Base-by-base conservation (phyloP, 2,113 vertebrate genomes). In the Oceanodroma tethys region DNA sequence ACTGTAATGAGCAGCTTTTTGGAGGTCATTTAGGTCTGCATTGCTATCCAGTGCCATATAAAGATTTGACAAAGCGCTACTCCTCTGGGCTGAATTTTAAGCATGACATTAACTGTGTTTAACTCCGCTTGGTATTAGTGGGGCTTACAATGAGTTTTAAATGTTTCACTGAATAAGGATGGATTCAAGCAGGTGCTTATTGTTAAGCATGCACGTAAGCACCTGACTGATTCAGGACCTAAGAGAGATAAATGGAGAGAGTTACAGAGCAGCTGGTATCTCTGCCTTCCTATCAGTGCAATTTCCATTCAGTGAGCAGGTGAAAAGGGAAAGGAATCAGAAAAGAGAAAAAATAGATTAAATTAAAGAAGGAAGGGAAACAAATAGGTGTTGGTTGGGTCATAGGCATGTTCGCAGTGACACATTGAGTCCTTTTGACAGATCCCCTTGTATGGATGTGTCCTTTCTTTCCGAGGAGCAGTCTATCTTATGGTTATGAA, bases 181-280 rank as follows among this genome's bases (percentile, higher is more conserved):
- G 30, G 84, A 94, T 96, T 95, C 59, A 67, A 88, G 81, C 79
- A 88, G 45, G 86, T 93, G 66, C 58, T 72, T 38, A 72, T 66
- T 47, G 59, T 86, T 95, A 93, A 88, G 84, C 38, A 70, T 14
- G 62, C 75, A 94, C 50, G 36, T 70, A 96, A 82, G 66, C 58
- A 87, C 73, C 84, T 78, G 83, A 19, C 42, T 86, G 36, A 63
- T 56, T 75, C 38, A 63, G 84, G 53, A 38, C 70, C 48, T 59
- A 63, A 66, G 58, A 94, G 86, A 88, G 81, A 94, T 43, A 92
- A 93, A 94, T 71, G 74, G 65, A 47, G 63, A 87, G 89, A 88
- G 62, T 40, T 80, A 16, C 25, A 62, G 81, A 96, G 84, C 96
- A 96, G 91, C 91, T 95, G 93, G 42, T 82, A 71, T 76, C 59